Evolutionary conservation across 2,888 invertebrate species (phyloP).

Genomic region (Himalopsyche anomala): DNA sequence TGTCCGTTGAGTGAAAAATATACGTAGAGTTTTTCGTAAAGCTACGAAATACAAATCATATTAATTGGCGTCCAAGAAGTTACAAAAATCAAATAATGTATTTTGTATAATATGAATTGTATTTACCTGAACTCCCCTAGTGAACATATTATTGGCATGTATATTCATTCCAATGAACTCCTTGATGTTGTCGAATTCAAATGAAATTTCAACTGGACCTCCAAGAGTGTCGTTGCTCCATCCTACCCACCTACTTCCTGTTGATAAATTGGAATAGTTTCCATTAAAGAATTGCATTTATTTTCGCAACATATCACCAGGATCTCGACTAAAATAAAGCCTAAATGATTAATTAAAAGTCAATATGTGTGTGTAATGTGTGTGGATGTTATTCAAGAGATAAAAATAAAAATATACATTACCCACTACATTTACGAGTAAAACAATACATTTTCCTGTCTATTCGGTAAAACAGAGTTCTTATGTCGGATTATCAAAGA

Average conservation of each 20-base stretch:
- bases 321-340: too few relatives aligned
- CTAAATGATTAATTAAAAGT: too few relatives aligned
- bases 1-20: slow-evolving; percentile 89
- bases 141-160: slow-evolving; percentile 88
- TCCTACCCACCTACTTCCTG: slow-evolving; percentile 89
- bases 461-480: neutral
- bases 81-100: slow-evolving; percentile 51
- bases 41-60: slow-evolving; percentile 72
- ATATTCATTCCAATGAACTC: slow-evolving; percentile 85
- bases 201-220: slow-evolving; percentile 84
- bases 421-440: too few relatives aligned
- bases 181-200: slow-evolving; percentile 87
- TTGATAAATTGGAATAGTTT: slow-evolving; percentile 64
- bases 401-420: too few relatives aligned
- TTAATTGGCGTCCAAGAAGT: slow-evolving; percentile 49
- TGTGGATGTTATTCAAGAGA: too few relatives aligned
- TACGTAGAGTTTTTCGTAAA: slow-evolving; percentile 85
- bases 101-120: slow-evolving; percentile 16
- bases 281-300: too few relatives aligned
- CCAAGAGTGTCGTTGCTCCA: slow-evolving; percentile 85
- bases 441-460: neutral
- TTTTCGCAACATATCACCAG: too few relatives aligned
- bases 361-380: too few relatives aligned
- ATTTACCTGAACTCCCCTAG: slow-evolving; percentile 86
- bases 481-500: slow-evolving; percentile 15